Evolutionary conservation across 2,113 vertebrate species (phyloP), one percentile per base, ranked within the genome.

Genomic region (Laticauda colubrina): DNA sequence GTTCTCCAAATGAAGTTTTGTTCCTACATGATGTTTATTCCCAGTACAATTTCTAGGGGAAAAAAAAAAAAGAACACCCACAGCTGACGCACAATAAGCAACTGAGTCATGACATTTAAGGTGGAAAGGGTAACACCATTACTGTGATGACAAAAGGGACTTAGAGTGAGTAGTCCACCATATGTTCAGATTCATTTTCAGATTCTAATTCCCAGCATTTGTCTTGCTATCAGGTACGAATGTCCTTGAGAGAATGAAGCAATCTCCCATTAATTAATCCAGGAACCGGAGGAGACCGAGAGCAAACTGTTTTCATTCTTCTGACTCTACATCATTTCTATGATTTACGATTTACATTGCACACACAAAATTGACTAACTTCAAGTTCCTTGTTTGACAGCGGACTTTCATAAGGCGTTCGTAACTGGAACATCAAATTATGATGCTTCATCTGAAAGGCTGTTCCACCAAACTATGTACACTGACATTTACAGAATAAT

Each of bases 211-310:
- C 43, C 55, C 45, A 56, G 26, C 34, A 75, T 54, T 92, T 89
- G 51, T 69, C 26, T 92, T 89, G 51, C 91, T 18, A 51, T 92
- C 85, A 92, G 45, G 24, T 54, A 48, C 1, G 11, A 11, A 55
- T 24, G 21, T 92, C 91, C 59, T 43, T 92, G 86, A 39, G n/a
- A 69, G 85, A 61, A n/a, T 53, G 91, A 87, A 26, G 54, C 75
- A 53, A 92, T 26, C 45, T 26, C n/a, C 48, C 34, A 14, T 64
- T 91, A 91, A 87, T 87, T 91, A 12, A 87, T 64, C n/a, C 14
- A n/a, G 45, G 87, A 26, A 87, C 56, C 0, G 1, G 45, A 87
- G 18, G 29, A 34, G 9, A 51, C 39, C 34, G 2, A 85, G 14
- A 24, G 57, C 15, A 87, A 81, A 81, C 75, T 81, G 75, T 48